Evolutionary conservation across 2,797 vertebrate genomes (phyloP).

Genomic region (Pempheris klunzingeri): DNA sequence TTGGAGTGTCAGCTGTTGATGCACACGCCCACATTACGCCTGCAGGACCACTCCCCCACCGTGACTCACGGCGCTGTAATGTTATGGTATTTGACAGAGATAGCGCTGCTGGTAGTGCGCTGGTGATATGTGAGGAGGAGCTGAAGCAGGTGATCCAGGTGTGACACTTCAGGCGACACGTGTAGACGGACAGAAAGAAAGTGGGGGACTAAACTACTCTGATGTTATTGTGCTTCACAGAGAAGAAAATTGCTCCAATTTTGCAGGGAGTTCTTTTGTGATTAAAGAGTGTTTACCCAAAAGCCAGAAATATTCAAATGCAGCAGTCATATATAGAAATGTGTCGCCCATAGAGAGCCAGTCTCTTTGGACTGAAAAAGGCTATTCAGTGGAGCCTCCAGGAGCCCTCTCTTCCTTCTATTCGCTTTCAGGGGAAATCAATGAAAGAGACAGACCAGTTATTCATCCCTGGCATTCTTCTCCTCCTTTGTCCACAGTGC

Average conservation of each 20-base stretch:
- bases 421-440: conserved; percentile 68
- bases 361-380: conserved; percentile 60
- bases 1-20: conserved; percentile 57
- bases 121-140: background rate
- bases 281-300: conserved; percentile 10
- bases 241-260: background rate
- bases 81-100: conserved; percentile 36
- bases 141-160: conserved; percentile 29
- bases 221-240: background rate
- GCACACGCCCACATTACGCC: conserved; percentile 50
- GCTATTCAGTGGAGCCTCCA: conserved; percentile 60
- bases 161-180: background rate
- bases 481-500: conserved; percentile 61
- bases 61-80: conserved; percentile 54
- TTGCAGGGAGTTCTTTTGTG: background rate
- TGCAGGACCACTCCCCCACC: conserved; percentile 53
- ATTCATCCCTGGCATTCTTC: conserved; percentile 70
- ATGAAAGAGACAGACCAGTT: conserved; percentile 66
- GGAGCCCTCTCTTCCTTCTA: conserved; percentile 57
- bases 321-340: conserved; percentile 24
- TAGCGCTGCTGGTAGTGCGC: background rate
- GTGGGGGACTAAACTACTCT: background rate
- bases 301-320: conserved; percentile 26
- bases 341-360: conserved; percentile 36
- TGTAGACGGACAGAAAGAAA: background rate